A percentile compares a stretch with the other conserved stretches of the same genome.
These are phyloP conservation scores for Perognathus longimembris DNA, from an alignment of 2,113 vertebrate genomes.

Conservation along the genomic window DNA sequence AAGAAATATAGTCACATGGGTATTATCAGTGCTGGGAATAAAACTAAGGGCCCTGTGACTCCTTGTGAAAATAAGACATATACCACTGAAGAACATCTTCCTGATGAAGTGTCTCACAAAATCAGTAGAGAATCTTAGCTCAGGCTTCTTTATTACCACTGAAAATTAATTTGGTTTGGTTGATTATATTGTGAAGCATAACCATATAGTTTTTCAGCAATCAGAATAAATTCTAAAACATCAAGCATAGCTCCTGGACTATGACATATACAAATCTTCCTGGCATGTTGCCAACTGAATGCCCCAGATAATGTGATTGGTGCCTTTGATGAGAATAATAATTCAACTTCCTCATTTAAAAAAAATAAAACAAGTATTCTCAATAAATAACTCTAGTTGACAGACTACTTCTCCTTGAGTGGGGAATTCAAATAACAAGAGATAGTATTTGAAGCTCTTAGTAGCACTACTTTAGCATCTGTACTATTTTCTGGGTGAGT, in stretches of 20 bases:
- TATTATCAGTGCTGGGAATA: constrained; percentile 33
- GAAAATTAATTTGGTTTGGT: constrained; percentile 34
- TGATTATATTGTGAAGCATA: background rate
- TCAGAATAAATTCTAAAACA: constrained; percentile 46
- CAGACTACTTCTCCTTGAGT: constrained; percentile 46
- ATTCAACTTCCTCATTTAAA: constrained; percentile 48
- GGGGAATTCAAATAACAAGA: constrained; percentile 46
- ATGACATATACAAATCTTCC: constrained; percentile 11
- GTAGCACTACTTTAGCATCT: background rate
- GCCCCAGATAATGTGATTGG: constrained; percentile 5
- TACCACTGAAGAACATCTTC: background rate
- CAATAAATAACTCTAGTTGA: constrained; percentile 16
- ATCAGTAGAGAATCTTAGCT: background rate
- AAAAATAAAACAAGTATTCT: background rate
- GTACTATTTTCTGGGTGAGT: constrained; percentile 56
- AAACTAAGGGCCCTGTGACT: background rate
- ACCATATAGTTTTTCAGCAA: constrained; percentile 57
- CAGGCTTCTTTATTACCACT: constrained; percentile 37
- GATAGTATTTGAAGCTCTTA: background rate
- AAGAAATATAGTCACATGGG: no score
- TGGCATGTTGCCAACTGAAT: background rate
- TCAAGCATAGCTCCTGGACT: background rate
- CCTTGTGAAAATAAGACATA: constrained; percentile 10
- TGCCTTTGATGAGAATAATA: constrained; percentile 39
- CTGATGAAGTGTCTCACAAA: background rate